phyloP scores from a whole-genome alignment of 1,140 invertebrate genomes.

The Ericerus pela region DNA sequence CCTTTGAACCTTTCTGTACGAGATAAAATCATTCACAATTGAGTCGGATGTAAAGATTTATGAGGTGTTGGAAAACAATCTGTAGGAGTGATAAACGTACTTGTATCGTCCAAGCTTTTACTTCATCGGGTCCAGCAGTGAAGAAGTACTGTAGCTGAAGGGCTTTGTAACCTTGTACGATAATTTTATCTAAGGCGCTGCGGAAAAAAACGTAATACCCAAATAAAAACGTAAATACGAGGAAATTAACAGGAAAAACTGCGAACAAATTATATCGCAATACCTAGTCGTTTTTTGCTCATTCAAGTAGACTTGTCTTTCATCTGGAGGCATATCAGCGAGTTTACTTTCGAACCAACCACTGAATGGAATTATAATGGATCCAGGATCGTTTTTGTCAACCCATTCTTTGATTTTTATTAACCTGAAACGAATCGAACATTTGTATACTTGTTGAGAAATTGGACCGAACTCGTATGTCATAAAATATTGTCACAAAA shows the following conservation, averaged over 20 bases:
- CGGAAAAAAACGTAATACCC: slow-evolving; percentile 13
- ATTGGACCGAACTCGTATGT: too few species aligned
- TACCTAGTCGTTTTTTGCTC: slow-evolving; percentile 67
- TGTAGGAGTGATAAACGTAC: slow-evolving; percentile 34
- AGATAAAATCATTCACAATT: too few species aligned
- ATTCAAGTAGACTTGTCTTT: slow-evolving; percentile 58
- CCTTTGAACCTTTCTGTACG: slow-evolving; percentile 85
- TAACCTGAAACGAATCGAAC: too few species aligned
- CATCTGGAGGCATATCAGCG: slow-evolving; percentile 67
- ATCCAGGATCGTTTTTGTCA: slow-evolving; percentile 89
- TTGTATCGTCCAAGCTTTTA: slow-evolving; percentile 99
- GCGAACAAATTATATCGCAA: slow-evolving; percentile 8
- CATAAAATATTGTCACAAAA: too few species aligned
- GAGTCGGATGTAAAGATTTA: too few species aligned
- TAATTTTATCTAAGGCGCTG: slow-evolving; percentile 91
- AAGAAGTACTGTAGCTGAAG: slow-evolving; percentile 95
- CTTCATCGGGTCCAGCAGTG: slow-evolving; percentile 91
- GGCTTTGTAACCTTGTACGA: slow-evolving; percentile 91
- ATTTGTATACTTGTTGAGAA: too few species aligned
- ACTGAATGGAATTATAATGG: slow-evolving; percentile 87
- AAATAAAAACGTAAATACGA: neutral
- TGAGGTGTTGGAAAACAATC: too few species aligned
- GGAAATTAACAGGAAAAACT: neutral
- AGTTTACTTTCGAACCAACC: slow-evolving; percentile 79
- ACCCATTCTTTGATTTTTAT: slow-evolving; percentile 98